Evolutionary conservation across 2,888 invertebrate genomes (phyloP), one percentile per base, ranked within the genome.

Genomic region (Pyrrhia umbra): DNA sequence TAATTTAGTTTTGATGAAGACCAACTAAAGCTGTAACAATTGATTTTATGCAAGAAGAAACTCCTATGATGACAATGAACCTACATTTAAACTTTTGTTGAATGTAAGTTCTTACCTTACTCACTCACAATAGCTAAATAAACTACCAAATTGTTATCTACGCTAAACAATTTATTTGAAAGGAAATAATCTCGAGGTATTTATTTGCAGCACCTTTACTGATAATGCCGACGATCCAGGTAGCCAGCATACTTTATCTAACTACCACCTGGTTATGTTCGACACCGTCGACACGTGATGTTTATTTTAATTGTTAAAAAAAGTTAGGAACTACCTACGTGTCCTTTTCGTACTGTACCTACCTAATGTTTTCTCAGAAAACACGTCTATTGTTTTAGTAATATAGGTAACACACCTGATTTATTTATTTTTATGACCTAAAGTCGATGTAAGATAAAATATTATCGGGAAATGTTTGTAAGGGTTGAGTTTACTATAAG

Each of bases 81-180:
- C 13, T 34, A 5, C n/a, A n/a, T n/a, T n/a, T n/a, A n/a, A n/a
- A n/a, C n/a, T n/a, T n/a, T n/a, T 34, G n/a, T 34, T 34, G 34
- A 34, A 34, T n/a, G 34, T n/a, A 34, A n/a, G n/a, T 34, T 34
- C 8, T 40, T 4, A 47, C 15, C 30, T 40, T 30, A 16, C 23
- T 25, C 4, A 15, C 16, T 27, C 9, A 72, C 73, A 73, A 59
- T 34, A n/a, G 34, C 13, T n/a, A 1, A 34, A n/a, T 58, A 54
- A 57, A 72, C 45, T 23, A 8, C 16, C 25, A 51, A 13, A 59
- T 56, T 57, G 47, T 64, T 68, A 50, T 46, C 55, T 67, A 46
- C 37, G 6, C 39, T n/a, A 23, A 43, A 68, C 57, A 69, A 65
- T 54, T 25, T 39, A 15, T 60, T 68, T 66, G 59, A 63, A 77